Conservation (phyloP, 2,888 invertebrate species). For the Heteromurus nitidus region DNA sequence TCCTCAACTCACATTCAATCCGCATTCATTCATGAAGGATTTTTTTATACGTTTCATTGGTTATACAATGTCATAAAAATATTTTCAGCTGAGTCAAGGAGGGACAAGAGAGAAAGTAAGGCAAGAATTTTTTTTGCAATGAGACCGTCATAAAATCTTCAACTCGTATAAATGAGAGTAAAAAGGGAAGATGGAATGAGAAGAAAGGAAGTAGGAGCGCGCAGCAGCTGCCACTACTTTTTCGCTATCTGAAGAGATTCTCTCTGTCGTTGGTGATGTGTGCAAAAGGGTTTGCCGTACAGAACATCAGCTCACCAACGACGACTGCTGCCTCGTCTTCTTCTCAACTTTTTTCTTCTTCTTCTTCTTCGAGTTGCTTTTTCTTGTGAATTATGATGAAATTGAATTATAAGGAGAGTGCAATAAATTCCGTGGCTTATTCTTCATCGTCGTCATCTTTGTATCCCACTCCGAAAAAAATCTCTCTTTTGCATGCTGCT, state of each 20-base stretch:
- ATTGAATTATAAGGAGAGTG: slow-evolving; percentile 61
- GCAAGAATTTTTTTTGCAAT: slow-evolving; percentile 22
- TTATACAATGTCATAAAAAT: slow-evolving; percentile 46
- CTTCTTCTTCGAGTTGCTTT: slow-evolving; percentile 24
- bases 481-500: background rate
- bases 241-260: too few species aligned
- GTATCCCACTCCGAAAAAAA: slow-evolving; percentile 28
- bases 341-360: background rate
- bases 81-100: slow-evolving; percentile 50
- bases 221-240: too few species aligned
- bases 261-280: too few species aligned
- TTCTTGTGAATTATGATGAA: slow-evolving; percentile 49
- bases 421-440: slow-evolving; percentile 60
- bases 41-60: slow-evolving; percentile 39
- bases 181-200: slow-evolving; percentile 15
- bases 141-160: slow-evolving; percentile 44
- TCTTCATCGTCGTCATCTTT: slow-evolving; percentile 44
- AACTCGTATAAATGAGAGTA: slow-evolving; percentile 31
- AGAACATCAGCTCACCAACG: background rate
- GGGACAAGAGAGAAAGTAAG: background rate
- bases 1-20: slow-evolving; percentile 35
- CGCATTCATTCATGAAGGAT: slow-evolving; percentile 9
- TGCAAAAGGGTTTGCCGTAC: too few species aligned
- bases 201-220: slow-evolving; percentile 1
- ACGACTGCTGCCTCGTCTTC: background rate